Percentiles rank a stretch among this genome's conserved stretches.
phyloP scores from a whole-genome alignment of 2,888 invertebrate genomes.

The Mesodorylaimus sp. region DNA sequence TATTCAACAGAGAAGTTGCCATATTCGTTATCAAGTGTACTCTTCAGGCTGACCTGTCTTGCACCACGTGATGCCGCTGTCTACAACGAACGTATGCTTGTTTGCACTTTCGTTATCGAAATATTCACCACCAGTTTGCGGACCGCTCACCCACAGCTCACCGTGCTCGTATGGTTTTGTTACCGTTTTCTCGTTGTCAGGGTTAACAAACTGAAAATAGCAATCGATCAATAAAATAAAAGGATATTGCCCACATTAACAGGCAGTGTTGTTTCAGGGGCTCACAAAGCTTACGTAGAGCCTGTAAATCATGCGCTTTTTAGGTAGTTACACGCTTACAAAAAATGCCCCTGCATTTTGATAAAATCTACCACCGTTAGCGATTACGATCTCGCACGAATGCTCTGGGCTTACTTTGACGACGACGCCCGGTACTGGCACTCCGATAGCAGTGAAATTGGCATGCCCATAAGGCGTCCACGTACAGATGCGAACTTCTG shows the following conservation, averaged over 20 bases:
- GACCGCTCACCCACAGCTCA: slow-evolving; percentile 63
- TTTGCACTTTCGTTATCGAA: slow-evolving; percentile 52
- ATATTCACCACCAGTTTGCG: slow-evolving; percentile 53
- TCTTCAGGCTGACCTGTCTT: too few species aligned
- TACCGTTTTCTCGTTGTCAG: background rate
- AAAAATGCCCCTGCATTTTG: too few species aligned
- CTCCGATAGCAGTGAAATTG: background rate
- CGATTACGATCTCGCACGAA: too few species aligned
- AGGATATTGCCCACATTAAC: too few species aligned
- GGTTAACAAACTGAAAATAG: background rate
- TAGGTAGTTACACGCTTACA: too few species aligned
- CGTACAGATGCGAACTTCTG: background rate
- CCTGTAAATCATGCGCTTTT: too few species aligned
- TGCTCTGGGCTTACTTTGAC: background rate
- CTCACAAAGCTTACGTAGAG: too few species aligned
- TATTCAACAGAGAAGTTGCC: slow-evolving; percentile 47
- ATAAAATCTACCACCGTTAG: too few species aligned
- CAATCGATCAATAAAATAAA: background rate
- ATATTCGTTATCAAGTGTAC: background rate
- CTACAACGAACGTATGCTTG: slow-evolving; percentile 43
- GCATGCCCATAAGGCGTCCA: background rate
- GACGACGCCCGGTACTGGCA: background rate
- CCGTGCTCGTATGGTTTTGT: slow-evolving; percentile 45
- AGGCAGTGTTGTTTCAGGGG: too few species aligned
- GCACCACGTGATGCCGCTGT: slow-evolving; percentile 44